Base-by-base conservation (phyloP, 2,888 invertebrate genomes). In the Papilio elwesi region DNA sequence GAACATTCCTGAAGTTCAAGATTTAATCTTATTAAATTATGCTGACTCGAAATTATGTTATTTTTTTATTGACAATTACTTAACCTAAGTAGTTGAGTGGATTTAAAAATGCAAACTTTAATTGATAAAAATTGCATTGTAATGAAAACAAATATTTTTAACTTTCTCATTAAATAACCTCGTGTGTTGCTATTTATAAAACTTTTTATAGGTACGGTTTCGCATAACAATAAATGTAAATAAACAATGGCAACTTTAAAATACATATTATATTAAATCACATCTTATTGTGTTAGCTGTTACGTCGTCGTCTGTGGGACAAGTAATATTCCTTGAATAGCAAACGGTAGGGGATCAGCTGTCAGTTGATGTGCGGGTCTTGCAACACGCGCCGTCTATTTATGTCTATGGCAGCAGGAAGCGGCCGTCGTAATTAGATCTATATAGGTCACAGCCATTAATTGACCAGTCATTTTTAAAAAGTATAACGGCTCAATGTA, bases 401-500 rank as follows among this genome's bases (percentile, higher is more conserved):
- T 70, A 52, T 47, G 43, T 43, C 43, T 15, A 62, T 15, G 15
- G 51, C 59, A 49, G 49, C 53, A 55, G 43, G 64, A 48, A 64
- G 43, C 68, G 26, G 55, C 49, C 62, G 36, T 47, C 64, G 15
- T 53, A 48, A 52, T 70, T 55, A 65, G 48, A 63, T 15, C 62
- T 64, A 53, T 38, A 49, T 65, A 10, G 70, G 70, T 66, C 70
- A 65, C 65, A 16, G n/a, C 48, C 47, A 12, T 59, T 62, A 51
- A 62, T 59, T 51, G 52, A 38, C 59, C 59, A 59, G 43, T 59
- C 43, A 59, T 38, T n/a, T 59, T 59, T 59, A 59, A 38, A 43
- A 15, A 0, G 57, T 53, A 51, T 6, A 51, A 51, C 51, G 10
- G 51, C 51, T 51, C 4, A n/a, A n/a, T 16, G 7, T 53, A 15